Percentiles rank a stretch among this genome's conserved stretches.
Evolutionary conservation across 1,140 invertebrate species (phyloP).

Genomic region (Pentalonia nigronervosa): DNA sequence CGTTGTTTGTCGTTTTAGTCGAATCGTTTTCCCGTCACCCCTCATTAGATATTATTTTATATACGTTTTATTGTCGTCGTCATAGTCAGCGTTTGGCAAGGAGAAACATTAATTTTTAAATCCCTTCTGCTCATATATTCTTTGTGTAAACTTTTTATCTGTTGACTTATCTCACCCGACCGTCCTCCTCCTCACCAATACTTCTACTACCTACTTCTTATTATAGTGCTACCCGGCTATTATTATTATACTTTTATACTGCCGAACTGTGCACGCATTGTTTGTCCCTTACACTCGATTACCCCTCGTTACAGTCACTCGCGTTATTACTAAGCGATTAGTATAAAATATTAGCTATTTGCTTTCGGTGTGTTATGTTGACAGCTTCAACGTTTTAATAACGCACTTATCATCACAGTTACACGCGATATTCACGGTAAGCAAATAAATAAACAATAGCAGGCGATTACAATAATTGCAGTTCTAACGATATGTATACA

Average conservation of each 20-base stretch:
- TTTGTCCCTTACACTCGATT: not conserved
- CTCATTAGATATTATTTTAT: not conserved
- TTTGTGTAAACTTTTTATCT: conserved; percentile 10
- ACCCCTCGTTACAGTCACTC: not conserved
- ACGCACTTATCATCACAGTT: not conserved
- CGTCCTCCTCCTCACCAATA: too few species aligned
- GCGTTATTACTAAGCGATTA: not conserved
- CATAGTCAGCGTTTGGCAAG: too few species aligned
- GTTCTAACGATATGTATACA: not conserved
- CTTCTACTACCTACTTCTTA: not conserved
- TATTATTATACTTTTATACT: not conserved
- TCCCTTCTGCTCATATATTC: not conserved
- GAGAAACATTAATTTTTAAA: not conserved
- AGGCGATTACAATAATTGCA: not conserved
- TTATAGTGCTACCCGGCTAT: not conserved
- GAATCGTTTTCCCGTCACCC: not conserved
- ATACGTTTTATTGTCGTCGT: not conserved
- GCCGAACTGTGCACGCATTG: not conserved
- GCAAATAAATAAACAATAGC: not conserved
- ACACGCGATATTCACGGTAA: not conserved
- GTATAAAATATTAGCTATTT: not conserved
- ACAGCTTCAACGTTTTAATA: not conserved
- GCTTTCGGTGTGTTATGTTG: not conserved
- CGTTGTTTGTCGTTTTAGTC: conserved; percentile 1
- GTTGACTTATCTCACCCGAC: not conserved